A percentile compares a stretch with the other conserved stretches of the same genome.
Conservation (phyloP, 2,113 vertebrate genomes). For the Epinephelus lanceolatus region DNA sequence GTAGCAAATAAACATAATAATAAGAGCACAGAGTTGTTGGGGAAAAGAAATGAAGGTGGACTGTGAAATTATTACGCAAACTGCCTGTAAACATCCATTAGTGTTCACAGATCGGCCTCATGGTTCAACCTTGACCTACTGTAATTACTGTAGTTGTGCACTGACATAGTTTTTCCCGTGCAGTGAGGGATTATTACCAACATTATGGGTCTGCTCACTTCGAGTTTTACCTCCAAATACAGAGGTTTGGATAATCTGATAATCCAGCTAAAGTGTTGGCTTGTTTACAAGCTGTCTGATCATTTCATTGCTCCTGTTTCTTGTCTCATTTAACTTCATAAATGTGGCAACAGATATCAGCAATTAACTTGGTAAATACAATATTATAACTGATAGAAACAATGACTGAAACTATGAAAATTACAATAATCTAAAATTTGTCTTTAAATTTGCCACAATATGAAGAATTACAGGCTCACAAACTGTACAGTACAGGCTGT, state of each 20-base stretch:
- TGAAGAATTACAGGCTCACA: no score
- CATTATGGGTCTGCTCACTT: slow-evolving; percentile 10
- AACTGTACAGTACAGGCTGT: background rate
- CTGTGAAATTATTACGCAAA: background rate
- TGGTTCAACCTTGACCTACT: slow-evolving; percentile 14
- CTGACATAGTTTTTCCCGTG: background rate
- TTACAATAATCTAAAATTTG: background rate
- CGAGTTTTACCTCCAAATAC: slow-evolving; percentile 16
- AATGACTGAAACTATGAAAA: background rate
- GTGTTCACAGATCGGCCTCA: background rate
- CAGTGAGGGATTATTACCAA: slow-evolving; percentile 3
- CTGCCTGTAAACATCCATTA: background rate
- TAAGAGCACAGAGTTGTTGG: background rate
- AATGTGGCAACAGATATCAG: background rate
- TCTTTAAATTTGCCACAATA: background rate
- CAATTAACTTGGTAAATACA: background rate
- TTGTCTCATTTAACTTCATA: background rate
- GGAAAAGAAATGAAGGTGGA: background rate
- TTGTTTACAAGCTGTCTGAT: slow-evolving; percentile 8
- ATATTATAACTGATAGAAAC: no score
- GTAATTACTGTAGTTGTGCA: background rate
- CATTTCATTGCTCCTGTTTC: background rate
- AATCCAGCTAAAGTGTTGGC: slow-evolving; percentile 16
- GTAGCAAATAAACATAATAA: background rate
- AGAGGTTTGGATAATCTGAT: slow-evolving; percentile 31